Base-by-base conservation (phyloP, 2,888 invertebrate species). In the Limnephilus rhombicus region DNA sequence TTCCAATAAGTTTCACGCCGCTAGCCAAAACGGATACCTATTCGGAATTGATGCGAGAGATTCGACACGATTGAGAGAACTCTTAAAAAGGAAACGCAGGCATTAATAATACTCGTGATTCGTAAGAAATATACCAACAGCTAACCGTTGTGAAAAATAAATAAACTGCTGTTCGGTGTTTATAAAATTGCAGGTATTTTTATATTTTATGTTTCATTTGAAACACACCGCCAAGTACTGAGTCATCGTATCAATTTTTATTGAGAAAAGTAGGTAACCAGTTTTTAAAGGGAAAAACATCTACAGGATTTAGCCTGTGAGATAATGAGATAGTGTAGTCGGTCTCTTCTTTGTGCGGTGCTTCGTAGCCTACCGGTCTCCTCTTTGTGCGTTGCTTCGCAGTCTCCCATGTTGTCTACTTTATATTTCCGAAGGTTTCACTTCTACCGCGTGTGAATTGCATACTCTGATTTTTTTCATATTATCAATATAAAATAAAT, bases 21-120 rank as follows among this genome's bases (percentile, higher is more conserved):
- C 85, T 34, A 45, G n/a, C 37, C 41, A 41, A 85, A 41, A 85
- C 41, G 68, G 34, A 82, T 82, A 85, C 83, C 7, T 31, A 45
- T 41, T 85, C n/a, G 18, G 85, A 41, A 85, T 37, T 41, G 45
- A 85, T 85, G 85, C 41, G 85, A 85, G 85, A 31, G 37, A 85
- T 85, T 45, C 85, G 85, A 85, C 85, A 85, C 85, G 85, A 85
- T 18, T 85, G 85, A n/a, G n/a, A 34, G 85, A 85, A 85, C 31
- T 37, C 85, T 9, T 85, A 34, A 41, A 85, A 85, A 85, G 41
- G 31, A n/a, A 18, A n/a, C 34, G 85, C 85, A 85, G 37, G 3
- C 41, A 18, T 37, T 18, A 41, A 24, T 15, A 45, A 85, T 9
- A 18, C 34, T 31, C 34, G 7, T 68, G 82, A 4, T 31, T 34